Conservation (phyloP, 92 coral and sea anemone genomes). For the Actinostola sp. region DNA sequence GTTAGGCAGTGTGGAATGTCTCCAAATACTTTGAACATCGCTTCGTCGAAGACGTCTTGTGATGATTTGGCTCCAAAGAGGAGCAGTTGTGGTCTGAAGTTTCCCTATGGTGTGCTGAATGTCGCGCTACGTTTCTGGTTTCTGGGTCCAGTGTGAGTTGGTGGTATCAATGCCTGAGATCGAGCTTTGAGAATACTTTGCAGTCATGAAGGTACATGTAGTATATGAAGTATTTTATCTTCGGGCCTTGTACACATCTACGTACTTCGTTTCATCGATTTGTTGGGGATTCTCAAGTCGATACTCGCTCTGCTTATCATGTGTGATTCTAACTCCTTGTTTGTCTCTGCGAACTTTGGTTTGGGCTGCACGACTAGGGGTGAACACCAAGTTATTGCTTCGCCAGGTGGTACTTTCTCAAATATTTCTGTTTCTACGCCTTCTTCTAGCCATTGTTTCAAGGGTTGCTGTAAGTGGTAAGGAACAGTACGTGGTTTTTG, state of each 20-base stretch:
- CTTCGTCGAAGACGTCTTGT: conserved; percentile 47
- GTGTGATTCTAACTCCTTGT: conserved; percentile 56
- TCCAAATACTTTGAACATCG: conserved; percentile 29
- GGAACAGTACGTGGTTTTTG: conserved; percentile 66
- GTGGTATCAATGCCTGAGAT: conserved; percentile 49
- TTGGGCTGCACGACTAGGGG: conserved; percentile 59
- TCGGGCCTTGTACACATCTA: conserved; percentile 52
- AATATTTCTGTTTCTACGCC: conserved; percentile 50
- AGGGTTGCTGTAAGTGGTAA: conserved; percentile 62
- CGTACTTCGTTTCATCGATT: no score
- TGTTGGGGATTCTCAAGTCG: conserved; percentile 57
- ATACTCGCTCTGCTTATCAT: conserved; percentile 72
- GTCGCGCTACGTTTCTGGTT: conserved; percentile 51
- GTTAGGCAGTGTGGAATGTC: conserved; percentile 45
- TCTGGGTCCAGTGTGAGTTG: conserved; percentile 46
- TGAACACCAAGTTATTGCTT: conserved; percentile 66
- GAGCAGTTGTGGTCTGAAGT: conserved; percentile 53
- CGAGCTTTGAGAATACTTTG: conserved; percentile 53
- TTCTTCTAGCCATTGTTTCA: conserved; percentile 64
- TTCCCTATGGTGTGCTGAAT: conserved; percentile 67
- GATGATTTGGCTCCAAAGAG: conserved; percentile 54
- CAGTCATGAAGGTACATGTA: conserved; percentile 50
- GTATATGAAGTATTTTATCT: conserved; percentile 46
- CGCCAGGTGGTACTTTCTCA: conserved; percentile 59
- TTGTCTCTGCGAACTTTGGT: conserved; percentile 22